These are phyloP conservation scores for Catocala fraxini DNA, from an alignment of 2,888 invertebrate genomes.

Conservation along the genomic window DNA sequence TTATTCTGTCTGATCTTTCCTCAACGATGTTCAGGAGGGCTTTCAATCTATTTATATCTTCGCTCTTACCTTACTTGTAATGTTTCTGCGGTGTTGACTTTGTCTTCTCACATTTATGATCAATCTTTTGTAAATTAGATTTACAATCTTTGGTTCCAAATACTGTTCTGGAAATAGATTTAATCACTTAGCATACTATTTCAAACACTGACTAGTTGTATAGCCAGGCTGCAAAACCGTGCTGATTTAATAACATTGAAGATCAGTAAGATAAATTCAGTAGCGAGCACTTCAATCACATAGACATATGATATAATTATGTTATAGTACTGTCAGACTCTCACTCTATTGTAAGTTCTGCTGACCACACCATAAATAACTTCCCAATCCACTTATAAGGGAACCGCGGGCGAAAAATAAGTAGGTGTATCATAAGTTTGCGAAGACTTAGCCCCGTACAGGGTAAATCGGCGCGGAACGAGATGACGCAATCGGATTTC, in stretches of 20 bases:
- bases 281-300: background rate
- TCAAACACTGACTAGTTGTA: no score
- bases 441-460: constrained; percentile 20
- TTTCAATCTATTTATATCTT: background rate
- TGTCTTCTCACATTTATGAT: background rate
- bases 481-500: constrained; percentile 53
- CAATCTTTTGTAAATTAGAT: no score
- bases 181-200: no score
- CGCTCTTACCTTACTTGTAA: background rate
- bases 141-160: no score
- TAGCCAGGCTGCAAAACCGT: no score
- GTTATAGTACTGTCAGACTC: background rate
- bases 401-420: constrained; percentile 6
- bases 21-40: constrained; percentile 1
- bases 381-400: constrained; percentile 7
- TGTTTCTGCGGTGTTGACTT: background rate
- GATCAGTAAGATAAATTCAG: background rate
- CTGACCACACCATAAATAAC: constrained; percentile 5
- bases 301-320: background rate
- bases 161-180: no score
- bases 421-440: constrained; percentile 31
- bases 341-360: background rate
- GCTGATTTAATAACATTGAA: background rate
- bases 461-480: constrained; percentile 47
- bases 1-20: constrained; percentile 3